phyloP scores from a whole-genome alignment of 92 coral and sea anemone genomes.

The Paramuricea clavata region DNA sequence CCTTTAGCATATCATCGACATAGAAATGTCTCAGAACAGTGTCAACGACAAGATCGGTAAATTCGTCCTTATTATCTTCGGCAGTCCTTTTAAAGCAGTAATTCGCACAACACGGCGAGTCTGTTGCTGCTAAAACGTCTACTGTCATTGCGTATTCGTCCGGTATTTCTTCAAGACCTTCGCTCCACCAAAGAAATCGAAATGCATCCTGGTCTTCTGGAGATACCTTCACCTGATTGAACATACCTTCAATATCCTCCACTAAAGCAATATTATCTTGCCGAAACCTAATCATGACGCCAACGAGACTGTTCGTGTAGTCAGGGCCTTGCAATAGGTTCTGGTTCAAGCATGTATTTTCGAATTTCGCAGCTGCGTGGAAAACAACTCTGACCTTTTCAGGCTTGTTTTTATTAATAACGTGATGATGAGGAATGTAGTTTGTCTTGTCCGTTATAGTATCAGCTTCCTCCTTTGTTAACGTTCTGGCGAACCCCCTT shows the following conservation, averaged over 20 bases:
- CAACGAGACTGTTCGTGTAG: constrained; percentile 54
- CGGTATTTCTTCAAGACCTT: constrained; percentile 62
- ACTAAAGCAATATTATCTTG: constrained; percentile 55
- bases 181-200: constrained; percentile 74
- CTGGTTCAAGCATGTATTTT: too few relatives aligned
- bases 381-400: too few relatives aligned
- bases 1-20: constrained; percentile 59
- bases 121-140: constrained; percentile 66
- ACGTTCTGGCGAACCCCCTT: constrained; percentile 36
- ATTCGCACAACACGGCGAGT: constrained; percentile 70
- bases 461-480: constrained; percentile 14
- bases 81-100: constrained; percentile 58
- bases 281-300: constrained; percentile 63
- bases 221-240: constrained; percentile 65
- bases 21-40: constrained; percentile 35
- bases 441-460: not conserved
- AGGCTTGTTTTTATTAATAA: too few relatives aligned
- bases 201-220: constrained; percentile 73
- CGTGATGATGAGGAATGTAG: too few relatives aligned
- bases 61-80: constrained; percentile 47
- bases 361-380: too few relatives aligned
- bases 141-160: constrained; percentile 72
- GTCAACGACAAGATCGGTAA: constrained; percentile 40
- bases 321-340: too few relatives aligned
- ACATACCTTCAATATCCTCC: constrained; percentile 75